Conservation (phyloP, 92 coral and sea anemone species). For the Micromussa lordhowensis region DNA sequence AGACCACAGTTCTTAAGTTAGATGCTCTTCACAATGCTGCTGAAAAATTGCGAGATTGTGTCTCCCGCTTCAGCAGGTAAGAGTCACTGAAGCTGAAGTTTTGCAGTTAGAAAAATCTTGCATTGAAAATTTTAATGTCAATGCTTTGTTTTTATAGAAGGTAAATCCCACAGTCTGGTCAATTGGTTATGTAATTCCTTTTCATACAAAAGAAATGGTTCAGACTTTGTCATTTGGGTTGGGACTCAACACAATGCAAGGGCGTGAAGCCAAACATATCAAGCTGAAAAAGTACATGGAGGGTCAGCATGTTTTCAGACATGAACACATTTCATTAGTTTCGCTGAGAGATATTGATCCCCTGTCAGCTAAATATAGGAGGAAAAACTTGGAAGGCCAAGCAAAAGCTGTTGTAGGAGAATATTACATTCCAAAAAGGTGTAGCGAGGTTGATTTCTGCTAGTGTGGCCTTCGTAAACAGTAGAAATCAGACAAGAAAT, state of each 20-base stretch:
- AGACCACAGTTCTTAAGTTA: conserved; percentile 19
- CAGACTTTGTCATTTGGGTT: conserved; percentile 38
- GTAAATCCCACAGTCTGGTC: conserved; percentile 46
- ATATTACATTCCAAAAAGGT: conserved; percentile 30
- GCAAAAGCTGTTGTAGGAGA: conserved; percentile 39
- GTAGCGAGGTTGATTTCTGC: conserved; percentile 39
- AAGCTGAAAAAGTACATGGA: conserved; percentile 55
- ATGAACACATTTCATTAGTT: conserved; percentile 54
- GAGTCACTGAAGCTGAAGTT: conserved; percentile 16
- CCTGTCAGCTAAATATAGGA: conserved; percentile 15
- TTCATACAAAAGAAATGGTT: conserved; percentile 29
- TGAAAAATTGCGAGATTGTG: conserved; percentile 27
- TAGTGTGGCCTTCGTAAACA: conserved; percentile 44
- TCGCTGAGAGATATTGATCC: conserved; percentile 51
- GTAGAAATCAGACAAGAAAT: conserved; percentile 35
- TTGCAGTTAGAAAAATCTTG: conserved; percentile 27
- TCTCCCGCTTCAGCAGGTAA: conserved; percentile 40
- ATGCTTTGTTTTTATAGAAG: conserved; percentile 31
- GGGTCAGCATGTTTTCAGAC: conserved; percentile 62
- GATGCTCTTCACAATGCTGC: conserved; percentile 50
- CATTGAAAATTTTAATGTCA: conserved; percentile 47
- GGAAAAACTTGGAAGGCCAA: conserved; percentile 45
- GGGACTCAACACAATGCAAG: conserved; percentile 40
- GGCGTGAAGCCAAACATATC: conserved; percentile 59
- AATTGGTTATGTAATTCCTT: conserved; percentile 38